Percentiles rank a stretch among this genome's conserved stretches.
Conservation (phyloP, 1,140 invertebrate species). For the Amyelois transitella region DNA sequence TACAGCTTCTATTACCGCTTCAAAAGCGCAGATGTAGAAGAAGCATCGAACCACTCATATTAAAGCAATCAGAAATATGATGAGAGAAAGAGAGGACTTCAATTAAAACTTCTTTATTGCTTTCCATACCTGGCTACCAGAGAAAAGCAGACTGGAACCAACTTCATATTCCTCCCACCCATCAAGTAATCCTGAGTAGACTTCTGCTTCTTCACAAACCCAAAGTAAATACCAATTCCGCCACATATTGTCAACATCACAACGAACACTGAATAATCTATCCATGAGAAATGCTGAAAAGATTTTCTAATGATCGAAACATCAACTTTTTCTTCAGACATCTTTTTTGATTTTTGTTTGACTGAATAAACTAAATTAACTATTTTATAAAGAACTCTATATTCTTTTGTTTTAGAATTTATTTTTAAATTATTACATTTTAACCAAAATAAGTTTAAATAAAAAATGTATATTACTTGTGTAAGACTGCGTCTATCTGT, state of each 20-base stretch:
- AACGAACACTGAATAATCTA: slow-evolving; percentile 83
- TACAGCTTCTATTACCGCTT: no score
- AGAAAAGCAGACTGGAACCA: slow-evolving; percentile 87
- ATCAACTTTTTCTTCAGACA: slow-evolving; percentile 28
- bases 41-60: no score
- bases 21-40: no score
- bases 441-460: no score
- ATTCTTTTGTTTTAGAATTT: no score
- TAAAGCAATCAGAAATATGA: no score
- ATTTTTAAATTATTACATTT: no score
- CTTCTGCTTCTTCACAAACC: slow-evolving; percentile 80
- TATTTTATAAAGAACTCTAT: no score
- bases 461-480: not conserved
- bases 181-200: slow-evolving; percentile 87
- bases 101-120: not conserved
- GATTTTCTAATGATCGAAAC: slow-evolving; percentile 77
- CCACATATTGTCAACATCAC: slow-evolving; percentile 83
- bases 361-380: no score
- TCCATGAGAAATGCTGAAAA: slow-evolving; percentile 79
- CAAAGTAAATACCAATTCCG: slow-evolving; percentile 86
- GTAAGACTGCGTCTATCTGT: not conserved
- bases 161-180: slow-evolving; percentile 87
- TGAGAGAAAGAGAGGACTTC: no score
- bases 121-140: slow-evolving; percentile 83
- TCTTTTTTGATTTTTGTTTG: not conserved